Evolutionary conservation across 2,113 vertebrate species (phyloP).

Genomic region (Callaeas wilsoni): DNA sequence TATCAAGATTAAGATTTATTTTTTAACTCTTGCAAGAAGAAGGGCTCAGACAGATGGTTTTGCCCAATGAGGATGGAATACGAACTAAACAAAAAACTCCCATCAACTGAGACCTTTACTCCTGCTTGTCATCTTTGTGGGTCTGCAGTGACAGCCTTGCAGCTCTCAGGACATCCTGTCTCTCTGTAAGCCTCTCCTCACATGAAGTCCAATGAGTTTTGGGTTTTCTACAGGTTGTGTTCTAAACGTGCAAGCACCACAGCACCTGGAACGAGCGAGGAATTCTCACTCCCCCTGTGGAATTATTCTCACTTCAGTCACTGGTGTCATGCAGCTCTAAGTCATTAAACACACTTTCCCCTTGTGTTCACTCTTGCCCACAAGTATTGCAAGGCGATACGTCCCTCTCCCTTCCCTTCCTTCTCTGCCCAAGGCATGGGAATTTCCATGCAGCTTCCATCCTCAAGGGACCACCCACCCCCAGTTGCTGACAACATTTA

Average conservation of each 20-base stretch:
- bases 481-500: neutral
- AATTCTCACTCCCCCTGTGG: neutral
- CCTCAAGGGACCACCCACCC: neutral
- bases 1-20: neutral
- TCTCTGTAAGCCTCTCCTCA: neutral
- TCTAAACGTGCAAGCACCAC: neutral
- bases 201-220: neutral
- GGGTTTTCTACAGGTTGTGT: neutral
- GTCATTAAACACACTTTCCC: neutral
- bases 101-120: neutral
- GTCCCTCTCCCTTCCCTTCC: neutral
- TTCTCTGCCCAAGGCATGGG: neutral
- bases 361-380: neutral
- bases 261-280: neutral
- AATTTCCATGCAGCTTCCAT: neutral
- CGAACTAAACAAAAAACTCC: neutral
- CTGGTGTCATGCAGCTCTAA: neutral
- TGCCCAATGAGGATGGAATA: neutral
- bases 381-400: neutral
- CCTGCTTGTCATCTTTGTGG: accelerated
- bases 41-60: neutral
- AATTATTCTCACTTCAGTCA: neutral
- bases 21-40: neutral
- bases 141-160: neutral
- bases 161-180: neutral